Percentiles rank a stretch among this genome's conserved stretches.
Conservation (phyloP, 2,888 invertebrate genomes). For the Lithophane ornitopus region DNA sequence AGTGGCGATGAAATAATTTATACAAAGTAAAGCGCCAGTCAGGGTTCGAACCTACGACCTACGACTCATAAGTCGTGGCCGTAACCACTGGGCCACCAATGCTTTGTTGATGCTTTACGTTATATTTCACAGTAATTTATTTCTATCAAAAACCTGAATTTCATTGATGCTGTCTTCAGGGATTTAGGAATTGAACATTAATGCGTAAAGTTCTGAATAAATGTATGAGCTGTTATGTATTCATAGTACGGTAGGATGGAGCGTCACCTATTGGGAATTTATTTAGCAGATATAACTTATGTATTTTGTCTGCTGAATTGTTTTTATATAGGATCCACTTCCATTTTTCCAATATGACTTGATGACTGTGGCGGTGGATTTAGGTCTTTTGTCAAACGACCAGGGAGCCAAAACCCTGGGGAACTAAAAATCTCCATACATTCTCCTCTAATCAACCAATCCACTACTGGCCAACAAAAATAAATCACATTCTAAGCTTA, state of each 20-base stretch:
- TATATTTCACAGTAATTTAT: conserved; percentile 9
- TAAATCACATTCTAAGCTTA: not conserved
- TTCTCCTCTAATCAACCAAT: not conserved
- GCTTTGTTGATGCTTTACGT: too few species aligned
- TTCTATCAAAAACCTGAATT: conserved; percentile 7
- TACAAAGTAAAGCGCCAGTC: too few species aligned
- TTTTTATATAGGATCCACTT: not conserved
- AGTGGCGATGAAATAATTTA: too few species aligned
- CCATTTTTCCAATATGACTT: not conserved
- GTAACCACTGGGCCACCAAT: too few species aligned
- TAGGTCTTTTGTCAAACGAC: not conserved
- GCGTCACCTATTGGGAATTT: conserved; percentile 27
- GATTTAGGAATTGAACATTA: conserved; percentile 47
- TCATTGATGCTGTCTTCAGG: conserved; percentile 29
- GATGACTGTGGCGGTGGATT: not conserved
- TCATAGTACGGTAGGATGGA: conserved; percentile 11
- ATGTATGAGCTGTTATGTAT: conserved; percentile 48
- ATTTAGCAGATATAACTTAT: not conserved
- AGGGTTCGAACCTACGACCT: too few species aligned
- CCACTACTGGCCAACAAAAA: not conserved
- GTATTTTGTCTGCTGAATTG: not conserved
- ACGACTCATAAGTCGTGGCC: too few species aligned
- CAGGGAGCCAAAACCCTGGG: too few species aligned
- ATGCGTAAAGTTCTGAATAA: conserved; percentile 36
- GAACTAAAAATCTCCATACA: not conserved